These are phyloP conservation scores for Salvelinus sp. DNA, from an alignment of 2,113 vertebrate genomes.

Conservation along the genomic window DNA sequence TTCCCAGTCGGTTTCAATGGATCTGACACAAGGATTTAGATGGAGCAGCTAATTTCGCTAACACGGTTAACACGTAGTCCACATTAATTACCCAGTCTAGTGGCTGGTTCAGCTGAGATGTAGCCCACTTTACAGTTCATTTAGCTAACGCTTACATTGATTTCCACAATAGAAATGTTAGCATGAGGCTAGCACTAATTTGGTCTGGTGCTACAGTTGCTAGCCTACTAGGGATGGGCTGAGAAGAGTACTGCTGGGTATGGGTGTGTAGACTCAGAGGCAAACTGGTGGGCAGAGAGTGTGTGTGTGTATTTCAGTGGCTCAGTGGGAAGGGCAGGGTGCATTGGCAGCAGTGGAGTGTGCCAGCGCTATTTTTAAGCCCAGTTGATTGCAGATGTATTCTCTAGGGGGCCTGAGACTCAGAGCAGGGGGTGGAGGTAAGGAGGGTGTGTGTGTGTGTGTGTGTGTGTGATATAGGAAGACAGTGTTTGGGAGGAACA, in stretches of 20 bases:
- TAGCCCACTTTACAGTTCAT: slow-evolving; percentile 70
- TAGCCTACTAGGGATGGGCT: slow-evolving; percentile 42
- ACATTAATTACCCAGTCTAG: slow-evolving; percentile 60
- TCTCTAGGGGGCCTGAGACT: slow-evolving; percentile 64
- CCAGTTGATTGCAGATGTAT: slow-evolving; percentile 79
- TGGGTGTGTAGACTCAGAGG: not conserved
- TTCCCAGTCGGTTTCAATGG: slow-evolving; percentile 40
- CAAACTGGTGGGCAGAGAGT: slow-evolving; percentile 4
- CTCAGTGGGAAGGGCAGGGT: slow-evolving; percentile 52
- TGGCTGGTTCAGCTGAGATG: slow-evolving; percentile 65
- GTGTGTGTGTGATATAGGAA: too few relatives aligned
- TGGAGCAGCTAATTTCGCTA: slow-evolving; percentile 51
- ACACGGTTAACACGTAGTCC: slow-evolving; percentile 24
- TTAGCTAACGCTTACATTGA: slow-evolving; percentile 59
- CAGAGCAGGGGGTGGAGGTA: slow-evolving; percentile 27
- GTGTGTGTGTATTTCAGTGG: slow-evolving; percentile 21
- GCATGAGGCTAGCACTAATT: slow-evolving; percentile 26
- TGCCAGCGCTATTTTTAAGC: slow-evolving; percentile 75
- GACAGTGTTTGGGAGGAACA: too few relatives aligned
- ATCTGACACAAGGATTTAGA: slow-evolving; percentile 48
- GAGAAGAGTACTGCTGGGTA: slow-evolving; percentile 15
- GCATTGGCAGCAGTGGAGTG: slow-evolving; percentile 60
- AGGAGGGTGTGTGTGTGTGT: slow-evolving; percentile 6
- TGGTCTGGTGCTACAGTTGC: slow-evolving; percentile 27
- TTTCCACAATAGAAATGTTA: slow-evolving; percentile 59